Evolutionary conservation across 1,140 invertebrate species (phyloP).

Genomic region (Platorchestia sp.): DNA sequence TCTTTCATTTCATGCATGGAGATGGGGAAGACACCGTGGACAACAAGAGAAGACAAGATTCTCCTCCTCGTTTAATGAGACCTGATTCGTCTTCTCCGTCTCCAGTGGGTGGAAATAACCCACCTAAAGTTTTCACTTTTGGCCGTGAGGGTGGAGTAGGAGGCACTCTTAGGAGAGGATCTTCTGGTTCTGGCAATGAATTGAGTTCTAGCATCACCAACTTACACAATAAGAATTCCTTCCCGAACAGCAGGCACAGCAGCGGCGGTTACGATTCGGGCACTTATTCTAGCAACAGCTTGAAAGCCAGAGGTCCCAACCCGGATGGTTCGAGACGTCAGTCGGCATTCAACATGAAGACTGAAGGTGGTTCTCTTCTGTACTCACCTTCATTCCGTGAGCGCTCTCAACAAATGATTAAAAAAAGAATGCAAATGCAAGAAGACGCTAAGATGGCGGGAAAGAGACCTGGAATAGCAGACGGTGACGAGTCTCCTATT

Average conservation of each 20-base stretch:
- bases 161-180: slow-evolving; percentile 59
- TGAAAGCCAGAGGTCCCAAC: slow-evolving; percentile 54
- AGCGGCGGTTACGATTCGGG: slow-evolving; percentile 30
- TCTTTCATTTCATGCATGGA: slow-evolving; percentile 80
- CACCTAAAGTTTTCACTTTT: slow-evolving; percentile 64
- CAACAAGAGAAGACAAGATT: slow-evolving; percentile 56
- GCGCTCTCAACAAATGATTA: slow-evolving; percentile 44
- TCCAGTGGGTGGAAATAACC: slow-evolving; percentile 58
- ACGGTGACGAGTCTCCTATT: slow-evolving; percentile 60
- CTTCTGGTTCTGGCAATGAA: slow-evolving; percentile 59
- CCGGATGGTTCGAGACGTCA: slow-evolving; percentile 54
- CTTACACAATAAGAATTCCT: slow-evolving; percentile 56
- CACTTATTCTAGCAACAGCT: slow-evolving; percentile 53
- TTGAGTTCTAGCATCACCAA: slow-evolving; percentile 57
- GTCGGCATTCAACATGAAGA: slow-evolving; percentile 64
- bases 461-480: slow-evolving; percentile 52
- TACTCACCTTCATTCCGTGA: slow-evolving; percentile 66
- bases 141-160: slow-evolving; percentile 58
- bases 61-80: slow-evolving; percentile 62
- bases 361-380: slow-evolving; percentile 59
- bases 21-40: slow-evolving; percentile 72
- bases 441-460: slow-evolving; percentile 56
- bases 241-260: slow-evolving; percentile 47
- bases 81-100: slow-evolving; percentile 59
- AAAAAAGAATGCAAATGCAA: slow-evolving; percentile 46